Conservation (phyloP, 2,113 vertebrate species). For the Morone chrysops region DNA sequence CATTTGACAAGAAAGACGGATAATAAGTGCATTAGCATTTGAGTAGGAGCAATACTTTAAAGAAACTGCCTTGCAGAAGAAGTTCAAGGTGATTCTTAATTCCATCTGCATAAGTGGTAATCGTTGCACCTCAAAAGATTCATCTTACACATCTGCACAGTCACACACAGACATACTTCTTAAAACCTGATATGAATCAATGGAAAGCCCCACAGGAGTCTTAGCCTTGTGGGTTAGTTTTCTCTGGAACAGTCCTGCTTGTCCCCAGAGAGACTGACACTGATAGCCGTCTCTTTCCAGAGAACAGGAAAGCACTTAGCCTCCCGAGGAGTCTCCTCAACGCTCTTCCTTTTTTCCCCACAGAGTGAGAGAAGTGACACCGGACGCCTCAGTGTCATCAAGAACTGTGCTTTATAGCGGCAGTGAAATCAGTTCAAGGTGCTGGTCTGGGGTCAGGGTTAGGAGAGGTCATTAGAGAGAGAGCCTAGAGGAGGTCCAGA, state of each 20-base stretch:
- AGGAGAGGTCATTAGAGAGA: conserved; percentile 27
- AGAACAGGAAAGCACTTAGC: conserved; percentile 63
- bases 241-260: conserved; percentile 10
- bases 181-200: conserved; percentile 11
- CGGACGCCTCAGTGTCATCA: conserved; percentile 18
- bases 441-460: conserved; percentile 20
- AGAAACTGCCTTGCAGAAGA: neutral
- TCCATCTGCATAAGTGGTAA: neutral
- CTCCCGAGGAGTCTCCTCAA: conserved; percentile 20
- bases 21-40: no score
- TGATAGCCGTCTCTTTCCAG: conserved; percentile 48
- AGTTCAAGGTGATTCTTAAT: neutral
- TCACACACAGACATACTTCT: neutral
- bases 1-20: neutral
- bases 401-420: conserved; percentile 18
- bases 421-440: conserved; percentile 50
- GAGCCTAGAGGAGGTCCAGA: conserved; percentile 30
- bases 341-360: conserved; percentile 3
- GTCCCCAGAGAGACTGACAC: conserved; percentile 40
- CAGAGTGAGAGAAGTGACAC: conserved; percentile 17
- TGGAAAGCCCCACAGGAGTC: conserved; percentile 34
- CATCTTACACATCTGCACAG: neutral
- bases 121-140: conserved; percentile 15
- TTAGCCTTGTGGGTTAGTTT: conserved; percentile 32
- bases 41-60: neutral